Conservation (phyloP, 2,113 vertebrate species). For the Stictonetta naevosa region DNA sequence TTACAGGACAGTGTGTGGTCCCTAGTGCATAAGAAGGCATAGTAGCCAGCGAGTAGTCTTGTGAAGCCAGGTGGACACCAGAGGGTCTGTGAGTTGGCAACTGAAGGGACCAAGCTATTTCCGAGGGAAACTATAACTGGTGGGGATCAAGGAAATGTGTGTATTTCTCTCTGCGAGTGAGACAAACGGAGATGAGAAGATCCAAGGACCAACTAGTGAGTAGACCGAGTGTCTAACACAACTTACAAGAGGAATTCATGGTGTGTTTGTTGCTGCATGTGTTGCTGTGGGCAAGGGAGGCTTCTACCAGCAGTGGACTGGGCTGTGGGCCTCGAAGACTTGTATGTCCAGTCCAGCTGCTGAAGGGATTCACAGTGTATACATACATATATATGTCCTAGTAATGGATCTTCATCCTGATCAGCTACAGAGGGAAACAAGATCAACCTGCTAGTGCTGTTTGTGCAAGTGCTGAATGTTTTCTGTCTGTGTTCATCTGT, state of each 20-base stretch:
- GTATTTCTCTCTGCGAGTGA: neutral
- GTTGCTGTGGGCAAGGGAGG: neutral
- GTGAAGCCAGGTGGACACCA: neutral
- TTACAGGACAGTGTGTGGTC: neutral
- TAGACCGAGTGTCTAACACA: neutral
- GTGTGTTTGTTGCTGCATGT: neutral
- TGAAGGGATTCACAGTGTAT: neutral
- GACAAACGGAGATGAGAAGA: neutral
- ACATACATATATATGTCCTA: accelerated
- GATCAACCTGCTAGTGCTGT: neutral
- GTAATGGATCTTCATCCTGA: neutral
- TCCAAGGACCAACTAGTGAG: neutral
- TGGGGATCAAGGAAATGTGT: neutral
- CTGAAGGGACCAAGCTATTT: neutral
- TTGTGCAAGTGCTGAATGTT: neutral
- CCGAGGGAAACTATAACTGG: neutral
- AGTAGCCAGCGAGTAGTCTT: neutral
- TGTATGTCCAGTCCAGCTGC: neutral
- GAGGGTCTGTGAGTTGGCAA: neutral
- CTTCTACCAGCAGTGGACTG: neutral
- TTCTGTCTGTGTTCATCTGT: neutral
- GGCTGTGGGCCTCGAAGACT: neutral
- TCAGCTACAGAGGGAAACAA: neutral
- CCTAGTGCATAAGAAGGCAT: neutral
- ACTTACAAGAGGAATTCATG: neutral